Percentiles rank a stretch among this genome's conserved stretches.
These are phyloP conservation scores for Harpagifer antarcticus DNA, from an alignment of 2,797 vertebrate species.

Conservation along the genomic window DNA sequence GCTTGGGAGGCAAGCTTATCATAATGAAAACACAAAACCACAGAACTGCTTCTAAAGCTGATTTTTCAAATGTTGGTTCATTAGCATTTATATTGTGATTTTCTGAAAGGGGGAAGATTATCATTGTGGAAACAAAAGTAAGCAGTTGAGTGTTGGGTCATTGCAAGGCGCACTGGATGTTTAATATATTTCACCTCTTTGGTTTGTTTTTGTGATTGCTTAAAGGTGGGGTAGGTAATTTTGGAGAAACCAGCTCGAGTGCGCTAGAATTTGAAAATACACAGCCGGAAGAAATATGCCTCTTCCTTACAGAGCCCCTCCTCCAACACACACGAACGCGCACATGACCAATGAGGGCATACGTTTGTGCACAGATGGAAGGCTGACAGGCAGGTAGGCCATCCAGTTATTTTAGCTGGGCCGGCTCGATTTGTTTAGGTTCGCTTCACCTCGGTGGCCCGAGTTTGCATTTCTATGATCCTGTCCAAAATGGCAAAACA, in stretches of 20 bases:
- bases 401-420: too few relatives aligned
- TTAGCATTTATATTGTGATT: conserved; percentile 52
- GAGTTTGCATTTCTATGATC: conserved; percentile 45
- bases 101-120: conserved; percentile 23
- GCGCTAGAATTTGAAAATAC: too few relatives aligned
- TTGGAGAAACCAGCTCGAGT: too few relatives aligned
- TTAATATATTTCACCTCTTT: conserved; percentile 7
- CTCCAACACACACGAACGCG: too few relatives aligned
- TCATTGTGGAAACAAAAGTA: conserved; percentile 25
- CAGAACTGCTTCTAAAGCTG: conserved; percentile 3
- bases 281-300: too few relatives aligned
- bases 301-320: too few relatives aligned
- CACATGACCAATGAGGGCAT: too few relatives aligned
- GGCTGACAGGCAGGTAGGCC: too few relatives aligned
- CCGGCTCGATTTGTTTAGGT: conserved; percentile 17
- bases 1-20: conserved; percentile 14
- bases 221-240: too few relatives aligned
- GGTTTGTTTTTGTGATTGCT: conserved; percentile 23
- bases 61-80: conserved; percentile 32
- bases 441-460: background rate
- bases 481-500: conserved; percentile 41
- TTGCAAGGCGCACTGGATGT: conserved; percentile 7
- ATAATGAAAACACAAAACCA: conserved; percentile 18
- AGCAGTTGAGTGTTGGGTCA: conserved; percentile 16
- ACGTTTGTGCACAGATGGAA: too few relatives aligned